A percentile compares a stretch with the other conserved stretches of the same genome.
These are phyloP conservation scores for Nowickia ferox DNA, from an alignment of 2,888 invertebrate genomes.

Conservation along the genomic window DNA sequence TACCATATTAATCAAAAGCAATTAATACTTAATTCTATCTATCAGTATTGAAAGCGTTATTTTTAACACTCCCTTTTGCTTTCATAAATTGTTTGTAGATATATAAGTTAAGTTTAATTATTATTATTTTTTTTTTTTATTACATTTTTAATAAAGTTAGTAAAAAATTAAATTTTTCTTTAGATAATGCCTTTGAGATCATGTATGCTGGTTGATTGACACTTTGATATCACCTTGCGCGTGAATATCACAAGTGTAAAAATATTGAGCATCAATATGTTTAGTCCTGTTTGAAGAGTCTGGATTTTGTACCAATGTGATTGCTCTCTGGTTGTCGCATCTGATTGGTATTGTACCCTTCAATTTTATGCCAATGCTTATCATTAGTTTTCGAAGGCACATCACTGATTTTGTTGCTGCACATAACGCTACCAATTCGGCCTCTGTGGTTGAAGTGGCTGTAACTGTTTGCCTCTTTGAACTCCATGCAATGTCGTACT, in stretches of 20 bases:
- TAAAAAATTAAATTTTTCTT: too few relatives aligned
- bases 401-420: constrained; percentile 45
- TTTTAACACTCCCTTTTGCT: constrained; percentile 61
- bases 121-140: too few relatives aligned
- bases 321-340: constrained; percentile 70
- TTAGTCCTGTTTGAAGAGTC: constrained; percentile 52
- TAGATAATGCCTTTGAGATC: constrained; percentile 32
- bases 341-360: constrained; percentile 17
- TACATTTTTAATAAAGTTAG: too few relatives aligned
- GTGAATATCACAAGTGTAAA: constrained; percentile 52
- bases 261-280: constrained; percentile 60
- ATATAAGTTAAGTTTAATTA: too few relatives aligned
- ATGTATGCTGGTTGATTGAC: constrained; percentile 32
- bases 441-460: constrained; percentile 46
- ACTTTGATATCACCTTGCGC: constrained; percentile 54
- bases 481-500: constrained; percentile 56
- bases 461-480: constrained; percentile 57
- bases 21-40: too few relatives aligned
- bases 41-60: constrained; percentile 37
- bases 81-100: constrained; percentile 33
- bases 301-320: constrained; percentile 54
- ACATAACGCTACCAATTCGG: constrained; percentile 38
- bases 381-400: constrained; percentile 28
- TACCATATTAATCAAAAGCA: too few relatives aligned
- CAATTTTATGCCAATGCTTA: constrained; percentile 19